These are phyloP conservation scores for Thermophis baileyi DNA, from an alignment of 2,113 vertebrate species.

Conservation along the genomic window DNA sequence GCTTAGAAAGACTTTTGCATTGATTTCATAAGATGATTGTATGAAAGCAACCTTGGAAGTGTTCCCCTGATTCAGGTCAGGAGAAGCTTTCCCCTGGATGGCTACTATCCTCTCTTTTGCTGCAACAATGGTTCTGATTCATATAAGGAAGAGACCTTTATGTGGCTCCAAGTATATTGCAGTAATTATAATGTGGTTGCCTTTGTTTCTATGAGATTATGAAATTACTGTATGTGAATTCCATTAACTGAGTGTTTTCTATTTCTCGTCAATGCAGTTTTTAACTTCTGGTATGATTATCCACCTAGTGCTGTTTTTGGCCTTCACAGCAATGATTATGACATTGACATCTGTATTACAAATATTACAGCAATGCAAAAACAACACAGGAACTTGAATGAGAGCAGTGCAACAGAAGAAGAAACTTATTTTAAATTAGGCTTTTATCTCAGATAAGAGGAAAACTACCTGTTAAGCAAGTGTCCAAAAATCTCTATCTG, in stretches of 20 bases:
- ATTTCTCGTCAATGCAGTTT: accelerated
- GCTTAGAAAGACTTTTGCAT: neutral
- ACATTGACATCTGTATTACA: neutral
- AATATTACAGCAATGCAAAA: neutral
- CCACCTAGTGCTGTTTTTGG: neutral
- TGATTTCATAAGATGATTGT: conserved; percentile 34
- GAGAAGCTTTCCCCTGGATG: neutral
- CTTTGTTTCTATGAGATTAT: conserved; percentile 8
- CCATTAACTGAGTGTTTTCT: conserved; percentile 23
- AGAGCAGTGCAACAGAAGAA: neutral
- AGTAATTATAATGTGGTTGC: conserved; percentile 32
- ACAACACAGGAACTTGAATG: neutral
- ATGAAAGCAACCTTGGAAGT: conserved; percentile 15
- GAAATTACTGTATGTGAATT: neutral
- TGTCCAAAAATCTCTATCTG: neutral
- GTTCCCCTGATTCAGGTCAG: neutral
- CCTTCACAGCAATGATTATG: neutral
- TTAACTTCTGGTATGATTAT: neutral
- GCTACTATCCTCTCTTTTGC: neutral
- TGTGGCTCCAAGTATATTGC: conserved; percentile 28
- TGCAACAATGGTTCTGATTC: conserved; percentile 16
- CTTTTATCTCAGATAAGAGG: neutral
- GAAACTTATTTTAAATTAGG: neutral
- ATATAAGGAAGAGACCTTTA: conserved; percentile 29
- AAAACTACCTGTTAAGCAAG: neutral